Conservation (phyloP, 92 coral and sea anemone species). For the Porites lobata region DNA sequence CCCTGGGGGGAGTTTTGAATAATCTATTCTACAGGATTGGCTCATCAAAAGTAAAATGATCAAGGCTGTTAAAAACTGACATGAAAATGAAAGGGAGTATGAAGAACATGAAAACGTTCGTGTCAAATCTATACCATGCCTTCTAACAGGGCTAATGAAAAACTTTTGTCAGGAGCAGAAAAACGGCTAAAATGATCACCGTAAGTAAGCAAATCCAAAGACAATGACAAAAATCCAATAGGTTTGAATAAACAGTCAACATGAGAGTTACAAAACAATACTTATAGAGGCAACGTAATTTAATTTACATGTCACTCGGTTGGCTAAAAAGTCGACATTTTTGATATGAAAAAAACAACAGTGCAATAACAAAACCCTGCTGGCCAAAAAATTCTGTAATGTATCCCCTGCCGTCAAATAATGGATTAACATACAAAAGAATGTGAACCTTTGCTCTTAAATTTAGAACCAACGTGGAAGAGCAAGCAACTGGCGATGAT, state of each 20-base stretch:
- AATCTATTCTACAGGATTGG: not conserved
- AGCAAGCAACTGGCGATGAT: not conserved
- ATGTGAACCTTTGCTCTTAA: constrained; percentile 14
- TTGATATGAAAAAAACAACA: not conserved
- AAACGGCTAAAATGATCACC: not conserved
- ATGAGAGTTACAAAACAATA: too few relatives aligned
- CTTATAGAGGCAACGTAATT: too few relatives aligned
- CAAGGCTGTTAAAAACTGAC: too few relatives aligned
- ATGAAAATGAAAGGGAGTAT: not conserved
- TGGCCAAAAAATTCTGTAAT: constrained; percentile 3
- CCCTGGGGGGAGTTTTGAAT: constrained; percentile 13
- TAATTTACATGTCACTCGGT: not conserved
- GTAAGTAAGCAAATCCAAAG: not conserved
- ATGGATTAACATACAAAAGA: constrained; percentile 41
- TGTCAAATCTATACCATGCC: not conserved
- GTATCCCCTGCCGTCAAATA: constrained; percentile 15
- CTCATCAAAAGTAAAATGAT: too few relatives aligned
- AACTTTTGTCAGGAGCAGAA: too few relatives aligned
- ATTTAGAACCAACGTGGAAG: not conserved
- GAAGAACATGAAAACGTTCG: not conserved
- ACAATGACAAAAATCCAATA: not conserved
- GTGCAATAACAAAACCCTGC: not conserved
- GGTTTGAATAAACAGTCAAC: not conserved
- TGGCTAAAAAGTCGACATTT: not conserved
- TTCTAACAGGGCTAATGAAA: not conserved